Conservation (phyloP, 2,113 vertebrate species). For the Cathartes aura region DNA sequence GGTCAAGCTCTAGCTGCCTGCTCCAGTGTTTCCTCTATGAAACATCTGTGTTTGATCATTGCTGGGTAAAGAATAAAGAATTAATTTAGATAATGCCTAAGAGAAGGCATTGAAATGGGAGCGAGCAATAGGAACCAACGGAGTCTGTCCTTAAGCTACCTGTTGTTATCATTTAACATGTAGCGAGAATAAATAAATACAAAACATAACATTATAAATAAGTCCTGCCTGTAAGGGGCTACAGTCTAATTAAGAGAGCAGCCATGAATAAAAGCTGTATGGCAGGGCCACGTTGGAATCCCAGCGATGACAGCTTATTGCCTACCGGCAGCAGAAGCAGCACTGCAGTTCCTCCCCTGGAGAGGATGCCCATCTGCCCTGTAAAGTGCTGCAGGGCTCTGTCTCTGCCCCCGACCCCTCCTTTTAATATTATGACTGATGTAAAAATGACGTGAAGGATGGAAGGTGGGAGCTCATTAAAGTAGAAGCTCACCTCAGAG, state of each 20-base stretch:
- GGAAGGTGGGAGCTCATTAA: background rate
- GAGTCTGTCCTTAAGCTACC: background rate
- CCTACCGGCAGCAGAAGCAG: accelerated
- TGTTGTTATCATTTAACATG: background rate
- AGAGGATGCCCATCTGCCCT: too few relatives aligned
- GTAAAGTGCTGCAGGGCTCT: background rate
- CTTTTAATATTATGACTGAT: background rate
- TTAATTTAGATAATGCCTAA: background rate
- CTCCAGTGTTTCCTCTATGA: background rate
- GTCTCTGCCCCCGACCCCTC: accelerated
- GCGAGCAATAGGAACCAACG: background rate
- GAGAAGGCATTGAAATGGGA: background rate
- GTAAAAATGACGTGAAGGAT: background rate
- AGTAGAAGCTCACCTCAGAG: background rate
- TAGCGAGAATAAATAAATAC: background rate
- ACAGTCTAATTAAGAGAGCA: background rate
- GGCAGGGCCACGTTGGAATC: too few relatives aligned
- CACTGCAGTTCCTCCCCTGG: background rate
- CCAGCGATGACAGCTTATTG: accelerated
- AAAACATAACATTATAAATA: background rate
- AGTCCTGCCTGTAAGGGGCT: background rate
- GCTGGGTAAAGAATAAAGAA: constrained; percentile 9
- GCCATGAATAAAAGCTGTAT: accelerated
- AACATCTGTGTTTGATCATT: background rate
- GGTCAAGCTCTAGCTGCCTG: background rate